phyloP scores from a whole-genome alignment of 2,797 vertebrate species.

The Thaleichthys pacificus region DNA sequence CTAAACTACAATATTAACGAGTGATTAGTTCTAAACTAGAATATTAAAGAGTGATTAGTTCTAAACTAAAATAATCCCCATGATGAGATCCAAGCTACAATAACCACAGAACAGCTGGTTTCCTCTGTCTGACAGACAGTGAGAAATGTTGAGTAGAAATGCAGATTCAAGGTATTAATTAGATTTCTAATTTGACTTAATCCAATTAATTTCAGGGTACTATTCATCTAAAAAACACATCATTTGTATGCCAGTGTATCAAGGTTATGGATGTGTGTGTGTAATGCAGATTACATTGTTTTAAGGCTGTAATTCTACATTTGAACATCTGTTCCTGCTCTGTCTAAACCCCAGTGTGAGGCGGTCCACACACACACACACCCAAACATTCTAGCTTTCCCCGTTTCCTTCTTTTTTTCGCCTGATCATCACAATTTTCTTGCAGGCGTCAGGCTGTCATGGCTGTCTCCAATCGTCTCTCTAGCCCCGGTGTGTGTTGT shows the following conservation, averaged over 20 bases:
- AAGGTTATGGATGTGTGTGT: not conserved
- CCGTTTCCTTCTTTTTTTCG: conserved; percentile 31
- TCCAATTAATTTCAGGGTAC: not conserved
- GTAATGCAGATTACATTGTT: not conserved
- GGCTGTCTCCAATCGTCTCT: conserved; percentile 43
- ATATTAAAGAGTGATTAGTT: too few species aligned
- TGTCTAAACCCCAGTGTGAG: not conserved
- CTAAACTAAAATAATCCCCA: too few species aligned
- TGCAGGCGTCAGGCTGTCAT: conserved; percentile 52
- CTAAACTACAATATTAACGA: too few species aligned
- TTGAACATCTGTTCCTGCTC: not conserved
- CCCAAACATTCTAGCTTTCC: not conserved
- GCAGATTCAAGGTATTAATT: not conserved
- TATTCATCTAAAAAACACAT: not conserved
- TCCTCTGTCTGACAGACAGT: too few species aligned
- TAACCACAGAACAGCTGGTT: too few species aligned
- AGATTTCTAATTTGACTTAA: too few species aligned
- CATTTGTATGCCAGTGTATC: not conserved
- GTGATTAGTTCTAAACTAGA: too few species aligned
- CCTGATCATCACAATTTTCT: conserved; percentile 60
- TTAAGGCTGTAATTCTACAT: not conserved
- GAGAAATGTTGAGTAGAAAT: too few species aligned
- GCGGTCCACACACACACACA: not conserved
- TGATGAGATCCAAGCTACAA: too few species aligned
- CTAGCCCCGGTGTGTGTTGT: not conserved